Evolutionary conservation across 2,113 vertebrate genomes (phyloP).

Genomic region (Candoia aspera): DNA sequence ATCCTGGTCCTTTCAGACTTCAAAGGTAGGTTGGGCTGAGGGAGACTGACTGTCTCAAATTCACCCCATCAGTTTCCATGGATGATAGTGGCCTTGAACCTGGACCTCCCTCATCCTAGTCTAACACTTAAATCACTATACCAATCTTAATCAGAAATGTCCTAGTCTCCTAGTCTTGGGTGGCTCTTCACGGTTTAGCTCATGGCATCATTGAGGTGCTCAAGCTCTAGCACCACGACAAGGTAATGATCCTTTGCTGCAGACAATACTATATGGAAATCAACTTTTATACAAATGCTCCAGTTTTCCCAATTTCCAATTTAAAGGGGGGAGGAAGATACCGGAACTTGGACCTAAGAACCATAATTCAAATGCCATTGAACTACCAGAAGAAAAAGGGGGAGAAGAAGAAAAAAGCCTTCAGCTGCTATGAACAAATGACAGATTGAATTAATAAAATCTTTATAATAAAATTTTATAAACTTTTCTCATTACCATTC

Average conservation of each 20-base stretch:
- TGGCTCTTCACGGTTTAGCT: too few relatives aligned
- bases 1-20: not conserved
- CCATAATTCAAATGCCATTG: slow-evolving; percentile 1
- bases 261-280: slow-evolving; percentile 8
- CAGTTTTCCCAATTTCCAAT: not conserved
- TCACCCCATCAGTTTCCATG: not conserved
- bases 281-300: not conserved
- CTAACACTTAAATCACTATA: not conserved
- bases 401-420: slow-evolving; percentile 2
- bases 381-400: slow-evolving; percentile 46
- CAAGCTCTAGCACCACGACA: too few relatives aligned
- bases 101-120: not conserved
- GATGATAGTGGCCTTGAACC: not conserved
- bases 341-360: too few relatives aligned
- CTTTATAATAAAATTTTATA: slow-evolving; percentile 54
- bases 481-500: slow-evolving; percentile 43
- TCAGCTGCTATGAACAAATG: slow-evolving; percentile 33
- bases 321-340: not conserved
- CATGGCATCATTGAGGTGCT: too few relatives aligned
- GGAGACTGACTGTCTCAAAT: not conserved
- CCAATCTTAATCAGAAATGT: not conserved
- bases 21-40: not conserved
- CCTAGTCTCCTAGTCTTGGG: not conserved
- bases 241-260: too few relatives aligned
- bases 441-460: slow-evolving; percentile 58